Evolutionary conservation across 2,113 vertebrate genomes (phyloP).

Genomic region (Garra rufa): DNA sequence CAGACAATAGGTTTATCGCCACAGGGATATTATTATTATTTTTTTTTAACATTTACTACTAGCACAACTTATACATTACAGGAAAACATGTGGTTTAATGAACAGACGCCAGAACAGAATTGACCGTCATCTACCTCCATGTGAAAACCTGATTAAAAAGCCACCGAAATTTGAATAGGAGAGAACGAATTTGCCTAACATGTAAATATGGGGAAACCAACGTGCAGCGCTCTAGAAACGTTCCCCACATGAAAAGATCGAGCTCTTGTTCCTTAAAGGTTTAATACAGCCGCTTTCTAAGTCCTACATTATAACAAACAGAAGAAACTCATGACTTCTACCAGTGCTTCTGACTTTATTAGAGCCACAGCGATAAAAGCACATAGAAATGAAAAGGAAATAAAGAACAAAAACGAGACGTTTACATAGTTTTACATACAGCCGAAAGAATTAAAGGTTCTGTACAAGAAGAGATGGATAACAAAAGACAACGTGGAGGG

Average conservation of each 20-base stretch:
- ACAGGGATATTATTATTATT: neutral
- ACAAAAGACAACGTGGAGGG: conserved; percentile 60
- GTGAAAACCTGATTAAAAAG: conserved; percentile 10
- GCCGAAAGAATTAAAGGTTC: conserved; percentile 80
- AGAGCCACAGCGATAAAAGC: conserved; percentile 64
- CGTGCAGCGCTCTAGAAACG: conserved; percentile 5
- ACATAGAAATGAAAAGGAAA: conserved; percentile 53
- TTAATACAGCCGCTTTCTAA: too few species aligned
- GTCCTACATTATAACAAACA: too few species aligned
- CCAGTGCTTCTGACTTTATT: conserved; percentile 64
- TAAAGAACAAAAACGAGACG: conserved; percentile 61
- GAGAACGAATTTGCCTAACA: conserved; percentile 44
- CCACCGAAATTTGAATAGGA: conserved; percentile 28
- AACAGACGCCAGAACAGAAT: neutral
- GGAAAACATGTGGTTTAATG: neutral
- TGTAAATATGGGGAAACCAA: conserved; percentile 44
- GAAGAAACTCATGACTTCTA: too few species aligned
- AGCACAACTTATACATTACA: neutral
- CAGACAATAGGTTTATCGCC: neutral
- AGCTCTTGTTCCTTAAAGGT: too few species aligned
- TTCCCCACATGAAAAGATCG: neutral
- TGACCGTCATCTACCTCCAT: neutral
- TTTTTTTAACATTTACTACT: neutral
- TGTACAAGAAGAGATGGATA: conserved; percentile 88
- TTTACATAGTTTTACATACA: conserved; percentile 84